Conservation (phyloP, 2,113 vertebrate genomes). For the Plecotus auritus region DNA sequence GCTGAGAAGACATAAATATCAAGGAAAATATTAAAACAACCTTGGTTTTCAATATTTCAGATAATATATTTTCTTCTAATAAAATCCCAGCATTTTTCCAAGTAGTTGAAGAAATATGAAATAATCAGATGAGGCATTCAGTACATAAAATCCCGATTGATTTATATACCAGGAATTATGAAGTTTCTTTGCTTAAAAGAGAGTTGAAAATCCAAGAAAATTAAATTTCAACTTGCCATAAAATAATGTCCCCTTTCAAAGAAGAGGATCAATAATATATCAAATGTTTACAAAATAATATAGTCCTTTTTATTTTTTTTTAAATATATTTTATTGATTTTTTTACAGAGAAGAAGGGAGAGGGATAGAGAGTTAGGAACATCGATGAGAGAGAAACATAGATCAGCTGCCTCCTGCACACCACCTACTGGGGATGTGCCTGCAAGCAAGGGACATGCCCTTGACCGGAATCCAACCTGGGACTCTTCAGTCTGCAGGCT, state of each 20-base stretch:
- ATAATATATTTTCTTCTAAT: constrained; percentile 10
- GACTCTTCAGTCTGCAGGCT: too few relatives aligned
- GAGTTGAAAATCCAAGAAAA: neutral
- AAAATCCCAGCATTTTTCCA: neutral
- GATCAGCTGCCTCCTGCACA: too few relatives aligned
- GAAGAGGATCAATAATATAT: neutral
- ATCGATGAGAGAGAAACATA: too few relatives aligned
- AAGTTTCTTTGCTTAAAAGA: constrained; percentile 13
- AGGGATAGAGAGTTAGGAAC: too few relatives aligned
- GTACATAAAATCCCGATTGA: neutral
- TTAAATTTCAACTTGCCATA: neutral
- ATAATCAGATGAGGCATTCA: constrained; percentile 18
- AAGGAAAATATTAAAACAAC: constrained; percentile 55
- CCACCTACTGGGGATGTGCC: too few relatives aligned
- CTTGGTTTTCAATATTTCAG: constrained; percentile 55
- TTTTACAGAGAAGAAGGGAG: too few relatives aligned
- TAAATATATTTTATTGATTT: too few relatives aligned
- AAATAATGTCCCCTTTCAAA: constrained; percentile 21
- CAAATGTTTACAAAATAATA: constrained; percentile 50
- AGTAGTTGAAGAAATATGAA: neutral
- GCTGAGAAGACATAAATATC: constrained; percentile 71
- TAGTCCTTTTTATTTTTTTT: neutral
- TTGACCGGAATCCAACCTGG: too few relatives aligned
- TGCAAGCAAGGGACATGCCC: too few relatives aligned
- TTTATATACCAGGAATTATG: constrained; percentile 6